Conservation (phyloP, 2,113 vertebrate genomes). For the Dipodomys merriami region DNA sequence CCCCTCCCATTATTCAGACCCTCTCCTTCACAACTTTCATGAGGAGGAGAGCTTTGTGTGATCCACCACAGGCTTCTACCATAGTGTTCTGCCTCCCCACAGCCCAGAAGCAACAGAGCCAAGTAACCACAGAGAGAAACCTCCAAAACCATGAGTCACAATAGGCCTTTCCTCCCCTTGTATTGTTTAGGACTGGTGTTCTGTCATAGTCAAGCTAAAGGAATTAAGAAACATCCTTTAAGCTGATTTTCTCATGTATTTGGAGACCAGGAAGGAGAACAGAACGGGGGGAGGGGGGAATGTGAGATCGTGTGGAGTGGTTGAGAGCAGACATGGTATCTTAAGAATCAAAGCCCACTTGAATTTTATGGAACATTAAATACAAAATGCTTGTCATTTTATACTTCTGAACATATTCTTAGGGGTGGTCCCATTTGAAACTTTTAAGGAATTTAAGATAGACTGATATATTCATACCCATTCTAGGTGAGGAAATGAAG, state of each 20-base stretch:
- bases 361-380: not conserved
- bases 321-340: not conserved
- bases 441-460: not conserved
- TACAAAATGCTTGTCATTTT: not conserved
- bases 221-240: no score
- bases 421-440: not conserved
- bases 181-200: no score
- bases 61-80: not conserved
- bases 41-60: not conserved
- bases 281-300: not conserved
- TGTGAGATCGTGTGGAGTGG: not conserved
- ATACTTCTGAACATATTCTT: not conserved
- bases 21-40: not conserved
- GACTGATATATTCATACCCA: not conserved
- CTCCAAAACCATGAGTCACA: not conserved
- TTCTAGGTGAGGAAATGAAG: not conserved
- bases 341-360: not conserved
- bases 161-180: not conserved
- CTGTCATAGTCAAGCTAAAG: not conserved
- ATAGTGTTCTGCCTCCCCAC: not conserved
- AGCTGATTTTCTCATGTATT: no score
- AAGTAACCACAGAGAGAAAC: not conserved
- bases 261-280: not conserved
- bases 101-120: not conserved
- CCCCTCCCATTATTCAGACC: no score